Evolutionary conservation across 2,888 invertebrate genomes (phyloP), one percentile per base, ranked within the genome.

Genomic region (Hemistola chrysoprasaria): DNA sequence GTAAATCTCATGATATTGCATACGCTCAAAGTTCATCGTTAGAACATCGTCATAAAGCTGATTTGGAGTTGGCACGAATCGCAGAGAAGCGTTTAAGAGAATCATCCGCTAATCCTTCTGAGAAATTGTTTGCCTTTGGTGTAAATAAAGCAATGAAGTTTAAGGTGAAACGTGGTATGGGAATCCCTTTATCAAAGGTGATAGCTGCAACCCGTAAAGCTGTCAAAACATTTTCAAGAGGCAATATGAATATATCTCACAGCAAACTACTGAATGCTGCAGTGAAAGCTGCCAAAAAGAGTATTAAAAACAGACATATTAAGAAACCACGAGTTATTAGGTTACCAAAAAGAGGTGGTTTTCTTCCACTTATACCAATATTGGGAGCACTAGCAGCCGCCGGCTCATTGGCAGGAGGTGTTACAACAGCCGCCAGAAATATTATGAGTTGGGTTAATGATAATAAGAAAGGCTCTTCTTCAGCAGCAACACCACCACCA

Each of bases 1-100:
- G 59, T 34, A 59, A 40, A 28, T 7, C 41, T 2, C 58, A 56
- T 50, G 58, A 59, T 11, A 58, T 55, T 26, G 50, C 54, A 8
- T 57, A 55, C 24, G n/a, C 28, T 5, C 34, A 53, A 8, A 38
- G 36, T 5, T 25, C 11, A 8, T 8, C 7, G 5, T n/a, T 31
- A 23, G 2, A 10, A 11, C 10, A 20, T 8, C 22, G 27, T n/a
- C 35, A 27, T 22, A 27, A 23, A 28, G 36, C 36, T 3, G 36
- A 36, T 11, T 11, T 28, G 3, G 2, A n/a, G 3, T 22, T 23
- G 6, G n/a, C 22, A 8, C 9, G 22, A 22, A 31, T 31, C 22
- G 31, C 31, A 4, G 11, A 8, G 7, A 22, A 31, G n/a, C 22
- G 22, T 6, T 1, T 6, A 23, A n/a, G 6, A 4, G 6, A 22